Conservation (phyloP, 2,113 vertebrate species). For the Leucopternis melanops region DNA sequence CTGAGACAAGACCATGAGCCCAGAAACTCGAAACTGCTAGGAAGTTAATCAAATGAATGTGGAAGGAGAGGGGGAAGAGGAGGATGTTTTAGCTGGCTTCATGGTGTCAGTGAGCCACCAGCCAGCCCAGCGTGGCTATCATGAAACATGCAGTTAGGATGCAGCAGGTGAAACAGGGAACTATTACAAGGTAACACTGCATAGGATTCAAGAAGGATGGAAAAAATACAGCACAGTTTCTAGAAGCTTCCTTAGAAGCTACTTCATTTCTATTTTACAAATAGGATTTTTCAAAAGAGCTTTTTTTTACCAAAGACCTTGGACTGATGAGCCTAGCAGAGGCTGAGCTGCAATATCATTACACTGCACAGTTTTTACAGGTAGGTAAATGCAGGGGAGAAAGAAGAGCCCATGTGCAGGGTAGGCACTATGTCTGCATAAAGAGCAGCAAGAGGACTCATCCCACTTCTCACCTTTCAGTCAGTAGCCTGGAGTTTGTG, state of each 20-base stretch:
- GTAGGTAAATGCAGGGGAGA: not conserved
- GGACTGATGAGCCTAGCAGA: not conserved
- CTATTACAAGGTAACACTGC: not conserved
- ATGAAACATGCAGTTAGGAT: not conserved
- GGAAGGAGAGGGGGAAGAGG: not conserved
- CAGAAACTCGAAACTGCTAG: not conserved
- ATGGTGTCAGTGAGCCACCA: not conserved
- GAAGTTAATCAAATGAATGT: not conserved
- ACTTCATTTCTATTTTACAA: not conserved
- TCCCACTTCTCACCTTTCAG: not conserved
- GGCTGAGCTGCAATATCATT: not conserved
- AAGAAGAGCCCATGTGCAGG: not conserved
- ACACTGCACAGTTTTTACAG: not conserved
- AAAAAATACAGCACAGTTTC: not conserved
- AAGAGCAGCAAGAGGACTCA: not conserved
- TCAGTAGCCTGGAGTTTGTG: not conserved
- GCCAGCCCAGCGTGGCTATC: not conserved
- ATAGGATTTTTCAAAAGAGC: not conserved
- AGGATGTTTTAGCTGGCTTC: not conserved
- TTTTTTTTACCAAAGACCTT: not conserved
- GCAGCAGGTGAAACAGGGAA: not conserved
- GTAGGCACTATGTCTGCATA: not conserved
- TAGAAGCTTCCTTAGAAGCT: not conserved
- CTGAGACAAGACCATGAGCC: not conserved
- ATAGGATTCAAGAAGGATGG: not conserved